Evolutionary conservation across 1,140 invertebrate species (phyloP).

Genomic region (Drosophila funebris): DNA sequence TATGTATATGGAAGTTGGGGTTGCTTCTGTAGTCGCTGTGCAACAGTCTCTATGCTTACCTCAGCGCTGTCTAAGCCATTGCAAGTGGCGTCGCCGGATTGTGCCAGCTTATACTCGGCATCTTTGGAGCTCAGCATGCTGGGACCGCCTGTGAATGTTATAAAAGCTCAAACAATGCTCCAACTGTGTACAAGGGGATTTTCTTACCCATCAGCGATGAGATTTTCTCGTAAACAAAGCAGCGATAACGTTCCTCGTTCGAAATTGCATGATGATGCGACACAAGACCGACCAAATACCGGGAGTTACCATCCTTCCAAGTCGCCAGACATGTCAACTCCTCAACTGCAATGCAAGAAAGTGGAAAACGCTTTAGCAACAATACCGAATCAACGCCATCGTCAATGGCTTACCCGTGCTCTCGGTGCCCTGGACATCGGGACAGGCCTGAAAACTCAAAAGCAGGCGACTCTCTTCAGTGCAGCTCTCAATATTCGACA

Average conservation of each 20-base stretch:
- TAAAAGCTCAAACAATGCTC: slow-evolving; percentile 52
- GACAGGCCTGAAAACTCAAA: slow-evolving; percentile 95
- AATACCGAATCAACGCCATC: slow-evolving; percentile 4
- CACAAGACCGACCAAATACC: slow-evolving; percentile 92
- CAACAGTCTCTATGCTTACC: slow-evolving; percentile 57
- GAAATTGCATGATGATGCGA: slow-evolving; percentile 91
- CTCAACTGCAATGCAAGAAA: slow-evolving; percentile 87
- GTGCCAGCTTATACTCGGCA: slow-evolving; percentile 91
- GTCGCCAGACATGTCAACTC: slow-evolving; percentile 93
- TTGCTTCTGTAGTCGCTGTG: not conserved
- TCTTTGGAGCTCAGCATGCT: slow-evolving; percentile 83
- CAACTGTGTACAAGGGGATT: slow-evolving; percentile 50
- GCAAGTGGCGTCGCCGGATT: slow-evolving; percentile 94
- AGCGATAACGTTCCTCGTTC: slow-evolving; percentile 95
- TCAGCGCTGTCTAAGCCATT: slow-evolving; percentile 92
- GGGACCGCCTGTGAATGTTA: slow-evolving; percentile 64
- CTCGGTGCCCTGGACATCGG: slow-evolving; percentile 93
- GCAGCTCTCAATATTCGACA: slow-evolving; percentile 94
- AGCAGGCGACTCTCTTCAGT: slow-evolving; percentile 94
- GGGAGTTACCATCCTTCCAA: slow-evolving; percentile 95
- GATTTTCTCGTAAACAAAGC: slow-evolving; percentile 95
- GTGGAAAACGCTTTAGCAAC: slow-evolving; percentile 46
- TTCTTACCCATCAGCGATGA: slow-evolving; percentile 80
- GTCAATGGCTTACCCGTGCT: slow-evolving; percentile 87
- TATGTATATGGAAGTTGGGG: slow-evolving; percentile 20